Evolutionary conservation across 2,113 vertebrate genomes (phyloP), one percentile per base, ranked within the genome.

Genomic region (Larimichthys polyactis): DNA sequence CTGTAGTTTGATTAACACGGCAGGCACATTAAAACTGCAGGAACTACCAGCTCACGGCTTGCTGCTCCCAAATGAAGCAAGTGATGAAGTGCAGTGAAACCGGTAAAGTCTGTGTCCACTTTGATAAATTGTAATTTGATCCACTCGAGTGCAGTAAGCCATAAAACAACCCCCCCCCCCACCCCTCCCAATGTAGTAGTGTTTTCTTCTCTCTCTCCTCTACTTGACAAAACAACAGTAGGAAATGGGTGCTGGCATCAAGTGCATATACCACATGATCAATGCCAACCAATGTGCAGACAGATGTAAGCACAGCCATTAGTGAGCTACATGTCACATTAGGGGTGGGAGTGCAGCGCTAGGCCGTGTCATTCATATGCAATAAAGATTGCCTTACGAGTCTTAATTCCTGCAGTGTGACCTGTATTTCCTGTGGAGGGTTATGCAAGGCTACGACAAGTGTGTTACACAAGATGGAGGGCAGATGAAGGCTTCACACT

Each of bases 331-430:
- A 24, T 78, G 84, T 67, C 68, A 60, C 63, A 57, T 79, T 57
- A 63, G 59, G 17, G 5, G 68, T 11, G 63, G 57, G 51, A 36
- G 17, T 69, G 75, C 72, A 36, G 12, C 12, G 16, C 52, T 24
- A 64, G 68, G 81, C 75, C 58, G 8, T 1, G 54, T 78, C 74
- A 78, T 85, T 89, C 81, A 84, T 78, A 81, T 84, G 84, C 86
- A 84, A 85, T 91, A 92, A 89, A 91, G 74, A 81, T 88, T 82
- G 74, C 86, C 81, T 83, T 71, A 78, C 36, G 43, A 68, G 81
- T 78, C 67, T 68, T 54, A 66, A 68, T 54, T 76, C 54, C 79
- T 68, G 67, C 68, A 51, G 80, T 83, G 78, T 72, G 77, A 79
- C 24, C 70, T 58, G 58, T 62, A 71, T 82, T 87, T 82, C 22